phyloP scores from a whole-genome alignment of 2,113 vertebrate genomes.

The Etheostoma spectabile region DNA sequence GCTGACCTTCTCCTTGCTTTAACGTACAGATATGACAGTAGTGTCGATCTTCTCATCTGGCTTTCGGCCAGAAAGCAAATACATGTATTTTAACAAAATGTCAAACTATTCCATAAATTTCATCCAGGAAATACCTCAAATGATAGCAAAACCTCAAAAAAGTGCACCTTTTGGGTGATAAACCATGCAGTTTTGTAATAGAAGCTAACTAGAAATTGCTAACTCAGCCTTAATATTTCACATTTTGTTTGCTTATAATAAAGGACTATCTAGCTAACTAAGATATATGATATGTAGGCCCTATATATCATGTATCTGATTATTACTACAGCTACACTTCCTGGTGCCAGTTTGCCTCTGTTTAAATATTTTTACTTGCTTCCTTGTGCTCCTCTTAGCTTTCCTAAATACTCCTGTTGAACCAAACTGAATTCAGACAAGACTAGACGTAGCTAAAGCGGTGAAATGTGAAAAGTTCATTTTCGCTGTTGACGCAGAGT shows the following conservation, averaged over 20 bases:
- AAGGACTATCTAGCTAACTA: too few relatives aligned
- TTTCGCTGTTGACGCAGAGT: constrained; percentile 59
- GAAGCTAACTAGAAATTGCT: neutral
- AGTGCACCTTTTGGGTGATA: neutral
- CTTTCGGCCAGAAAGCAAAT: neutral
- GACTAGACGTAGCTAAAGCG: constrained; percentile 28
- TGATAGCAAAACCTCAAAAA: neutral
- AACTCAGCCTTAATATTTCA: neutral
- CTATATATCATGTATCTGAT: neutral
- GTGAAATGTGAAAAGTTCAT: constrained; percentile 68
- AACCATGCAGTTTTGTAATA: neutral
- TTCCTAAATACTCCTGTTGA: neutral
- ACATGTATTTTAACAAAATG: neutral
- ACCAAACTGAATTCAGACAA: constrained; percentile 18
- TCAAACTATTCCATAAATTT: neutral
- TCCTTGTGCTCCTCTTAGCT: neutral
- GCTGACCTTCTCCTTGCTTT: neutral
- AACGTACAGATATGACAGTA: neutral
- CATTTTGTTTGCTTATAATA: neutral
- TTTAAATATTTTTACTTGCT: neutral
- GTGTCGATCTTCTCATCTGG: neutral
- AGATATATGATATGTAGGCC: too few relatives aligned
- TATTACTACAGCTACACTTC: too few relatives aligned
- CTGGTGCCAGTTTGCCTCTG: neutral
- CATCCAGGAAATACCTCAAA: neutral